Evolutionary conservation across 1,140 invertebrate species (phyloP), one percentile per base, ranked within the genome.

Genomic region (Pygmarrhopalites habei): DNA sequence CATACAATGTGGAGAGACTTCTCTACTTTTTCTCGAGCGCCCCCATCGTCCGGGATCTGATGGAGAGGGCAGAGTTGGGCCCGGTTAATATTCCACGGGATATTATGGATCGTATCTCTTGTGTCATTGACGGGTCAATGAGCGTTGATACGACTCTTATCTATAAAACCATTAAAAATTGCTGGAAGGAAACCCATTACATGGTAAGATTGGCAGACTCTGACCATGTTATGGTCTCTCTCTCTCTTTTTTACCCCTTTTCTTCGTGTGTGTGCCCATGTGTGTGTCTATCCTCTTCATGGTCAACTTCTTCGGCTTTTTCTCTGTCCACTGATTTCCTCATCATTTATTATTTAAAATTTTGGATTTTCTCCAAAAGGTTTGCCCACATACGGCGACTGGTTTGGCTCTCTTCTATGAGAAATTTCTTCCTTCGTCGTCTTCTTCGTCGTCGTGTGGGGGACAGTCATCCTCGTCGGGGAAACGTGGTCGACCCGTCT

Each of bases 311-410:
- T n/a, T n/a, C n/a, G n/a, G n/a, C n/a, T n/a, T n/a, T n/a, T n/a
- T n/a, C n/a, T n/a, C n/a, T n/a, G n/a, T n/a, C n/a, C n/a, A n/a
- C n/a, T n/a, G n/a, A n/a, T n/a, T n/a, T n/a, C n/a, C n/a, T n/a
- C n/a, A n/a, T n/a, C n/a, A n/a, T n/a, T n/a, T n/a, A n/a, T n/a
- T n/a, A n/a, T n/a, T n/a, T n/a, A n/a, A n/a, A n/a, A n/a, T n/a
- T n/a, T n/a, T n/a, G n/a, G n/a, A n/a, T n/a, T n/a, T n/a, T n/a
- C n/a, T n/a, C n/a, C n/a, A 44, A 1, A 21, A 69, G 53, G 57
- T 79, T 5, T 80, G 79, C 72, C 79, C 79, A 17, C 79, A 81
- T 62, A 79, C 79, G 2, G 78, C 79, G 10, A 73, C 73, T 2
- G 79, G 74, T 19, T 72, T 77, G 2, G 70, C 75, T 10, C 79